These are phyloP conservation scores for Solea solea DNA, from an alignment of 2,113 vertebrate genomes.

Conservation along the genomic window DNA sequence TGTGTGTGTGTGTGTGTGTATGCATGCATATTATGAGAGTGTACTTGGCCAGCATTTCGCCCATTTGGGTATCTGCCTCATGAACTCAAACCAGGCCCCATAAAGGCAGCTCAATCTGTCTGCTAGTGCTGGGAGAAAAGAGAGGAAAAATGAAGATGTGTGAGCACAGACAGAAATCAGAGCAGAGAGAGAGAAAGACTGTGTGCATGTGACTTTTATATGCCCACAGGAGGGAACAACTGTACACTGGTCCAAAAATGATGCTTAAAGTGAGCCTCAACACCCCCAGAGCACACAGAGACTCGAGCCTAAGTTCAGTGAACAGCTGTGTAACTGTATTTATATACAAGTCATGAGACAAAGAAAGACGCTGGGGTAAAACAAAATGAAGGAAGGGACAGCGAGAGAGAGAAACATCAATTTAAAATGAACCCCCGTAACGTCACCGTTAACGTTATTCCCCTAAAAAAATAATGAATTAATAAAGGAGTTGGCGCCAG, in stretches of 20 bases:
- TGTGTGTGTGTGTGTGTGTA: slow-evolving; percentile 27
- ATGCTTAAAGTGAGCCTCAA: slow-evolving; percentile 8
- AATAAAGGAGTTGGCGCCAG: slow-evolving; percentile 82
- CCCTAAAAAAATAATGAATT: slow-evolving; percentile 81
- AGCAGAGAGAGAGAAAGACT: not conserved
- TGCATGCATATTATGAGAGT: slow-evolving; percentile 50
- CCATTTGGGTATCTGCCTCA: slow-evolving; percentile 70
- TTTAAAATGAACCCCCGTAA: slow-evolving; percentile 66
- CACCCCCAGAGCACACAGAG: not conserved
- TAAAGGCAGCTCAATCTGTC: slow-evolving; percentile 62
- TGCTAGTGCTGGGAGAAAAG: slow-evolving; percentile 41
- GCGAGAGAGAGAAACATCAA: slow-evolving; percentile 27
- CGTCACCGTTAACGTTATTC: slow-evolving; percentile 40
- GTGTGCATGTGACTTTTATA: slow-evolving; percentile 23
- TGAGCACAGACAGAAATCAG: slow-evolving; percentile 38
- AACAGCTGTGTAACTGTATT: not conserved
- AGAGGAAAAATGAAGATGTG: slow-evolving; percentile 40
- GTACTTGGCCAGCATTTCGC: slow-evolving; percentile 59
- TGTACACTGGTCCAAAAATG: slow-evolving; percentile 24
- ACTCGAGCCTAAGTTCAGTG: slow-evolving; percentile 15
- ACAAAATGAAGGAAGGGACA: not conserved
- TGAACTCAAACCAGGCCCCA: slow-evolving; percentile 67
- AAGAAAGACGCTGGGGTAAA: not conserved
- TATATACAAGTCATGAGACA: slow-evolving; percentile 2
- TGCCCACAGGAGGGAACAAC: slow-evolving; percentile 31